phyloP scores from a whole-genome alignment of 1,140 invertebrate species.

The Brachystomella parvula region DNA sequence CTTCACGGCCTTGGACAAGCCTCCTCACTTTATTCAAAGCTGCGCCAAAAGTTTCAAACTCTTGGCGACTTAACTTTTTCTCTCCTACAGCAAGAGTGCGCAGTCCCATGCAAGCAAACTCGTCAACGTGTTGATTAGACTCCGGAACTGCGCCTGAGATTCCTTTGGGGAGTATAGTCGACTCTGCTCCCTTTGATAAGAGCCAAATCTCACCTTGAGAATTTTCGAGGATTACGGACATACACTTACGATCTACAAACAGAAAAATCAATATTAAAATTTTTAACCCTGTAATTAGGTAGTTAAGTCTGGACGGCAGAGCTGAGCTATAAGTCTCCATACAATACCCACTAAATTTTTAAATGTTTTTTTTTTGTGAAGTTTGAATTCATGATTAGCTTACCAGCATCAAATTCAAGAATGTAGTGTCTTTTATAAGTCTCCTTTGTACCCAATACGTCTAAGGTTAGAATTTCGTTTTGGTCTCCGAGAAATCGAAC shows the following conservation, averaged over 20 bases:
- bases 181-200: constrained; percentile 75
- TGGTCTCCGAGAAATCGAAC: constrained; percentile 58
- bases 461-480: constrained; percentile 48
- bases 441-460: constrained; percentile 40
- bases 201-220: constrained; percentile 52
- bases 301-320: too few relatives aligned
- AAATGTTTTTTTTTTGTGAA: neutral
- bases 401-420: constrained; percentile 54
- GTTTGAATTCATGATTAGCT: neutral
- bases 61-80: constrained; percentile 41
- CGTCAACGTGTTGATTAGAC: constrained; percentile 46
- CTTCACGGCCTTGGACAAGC: constrained; percentile 45
- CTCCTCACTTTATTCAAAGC: constrained; percentile 32
- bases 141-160: constrained; percentile 43
- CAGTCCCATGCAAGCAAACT: constrained; percentile 56
- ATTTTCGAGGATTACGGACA: constrained; percentile 57
- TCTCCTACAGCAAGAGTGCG: constrained; percentile 53
- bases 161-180: constrained; percentile 57
- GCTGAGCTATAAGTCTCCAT: too few relatives aligned
- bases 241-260: constrained; percentile 51
- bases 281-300: too few relatives aligned
- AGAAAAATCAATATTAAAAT: neutral
- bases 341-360: neutral
- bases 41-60: constrained; percentile 41
- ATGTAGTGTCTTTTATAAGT: constrained; percentile 45